These are phyloP conservation scores for Callipepla squamata DNA, from an alignment of 2,113 vertebrate genomes.

Conservation along the genomic window DNA sequence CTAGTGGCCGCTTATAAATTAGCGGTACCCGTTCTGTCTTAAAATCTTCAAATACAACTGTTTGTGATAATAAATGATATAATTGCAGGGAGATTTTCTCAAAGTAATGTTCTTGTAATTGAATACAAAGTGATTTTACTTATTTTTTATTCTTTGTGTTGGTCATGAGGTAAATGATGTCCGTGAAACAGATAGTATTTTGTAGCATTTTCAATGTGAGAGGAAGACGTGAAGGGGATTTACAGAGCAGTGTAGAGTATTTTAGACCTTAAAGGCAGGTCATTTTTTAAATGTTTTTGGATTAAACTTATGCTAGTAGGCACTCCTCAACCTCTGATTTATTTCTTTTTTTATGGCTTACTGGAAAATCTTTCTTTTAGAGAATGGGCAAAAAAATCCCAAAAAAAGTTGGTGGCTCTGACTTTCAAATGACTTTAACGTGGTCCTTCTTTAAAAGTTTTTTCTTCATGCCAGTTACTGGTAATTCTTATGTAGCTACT, in stretches of 20 bases:
- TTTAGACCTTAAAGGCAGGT: neutral
- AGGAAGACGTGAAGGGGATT: neutral
- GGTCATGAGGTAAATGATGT: neutral
- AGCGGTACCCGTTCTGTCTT: neutral
- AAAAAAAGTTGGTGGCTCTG: neutral
- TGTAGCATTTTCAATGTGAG: neutral
- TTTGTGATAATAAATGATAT: neutral
- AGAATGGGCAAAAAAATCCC: neutral
- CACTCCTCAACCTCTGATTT: neutral
- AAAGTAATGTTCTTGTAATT: neutral
- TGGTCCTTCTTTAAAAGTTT: neutral
- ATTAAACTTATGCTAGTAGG: neutral
- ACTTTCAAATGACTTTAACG: neutral
- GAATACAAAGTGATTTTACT: neutral
- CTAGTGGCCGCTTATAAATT: neutral
- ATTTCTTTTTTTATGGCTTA: accelerated
- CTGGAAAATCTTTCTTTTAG: neutral
- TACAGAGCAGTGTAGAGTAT: neutral
- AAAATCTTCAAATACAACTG: neutral
- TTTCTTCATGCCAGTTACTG: neutral
- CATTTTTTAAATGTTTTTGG: neutral
- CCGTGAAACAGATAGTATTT: neutral
- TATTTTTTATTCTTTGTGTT: neutral
- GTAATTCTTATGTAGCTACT: neutral
- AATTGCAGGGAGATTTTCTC: neutral